These are phyloP conservation scores for Talpa occidentalis DNA, from an alignment of 2,113 vertebrate species.

Conservation along the genomic window DNA sequence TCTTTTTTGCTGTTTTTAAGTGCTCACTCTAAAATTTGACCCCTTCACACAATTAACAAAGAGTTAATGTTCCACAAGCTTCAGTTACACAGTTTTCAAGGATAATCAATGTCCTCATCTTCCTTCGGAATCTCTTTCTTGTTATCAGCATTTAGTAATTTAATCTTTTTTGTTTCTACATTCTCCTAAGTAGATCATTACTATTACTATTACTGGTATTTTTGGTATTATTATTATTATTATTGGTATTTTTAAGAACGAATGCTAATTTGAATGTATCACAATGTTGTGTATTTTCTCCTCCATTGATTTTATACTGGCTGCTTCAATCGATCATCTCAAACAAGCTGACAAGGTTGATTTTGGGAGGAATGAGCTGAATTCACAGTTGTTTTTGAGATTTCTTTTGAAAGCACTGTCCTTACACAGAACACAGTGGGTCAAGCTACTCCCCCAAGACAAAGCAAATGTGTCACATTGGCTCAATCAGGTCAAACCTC, in stretches of 20 bases:
- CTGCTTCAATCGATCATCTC: neutral
- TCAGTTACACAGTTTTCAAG: neutral
- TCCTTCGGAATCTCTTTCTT: conserved; percentile 19
- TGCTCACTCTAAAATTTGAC: neutral
- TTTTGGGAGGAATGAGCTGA: neutral
- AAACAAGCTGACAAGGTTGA: neutral
- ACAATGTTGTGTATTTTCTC: neutral
- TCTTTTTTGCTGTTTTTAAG: neutral
- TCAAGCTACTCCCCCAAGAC: neutral
- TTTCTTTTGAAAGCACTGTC: neutral
- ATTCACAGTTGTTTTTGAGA: neutral
- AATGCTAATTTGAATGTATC: neutral
- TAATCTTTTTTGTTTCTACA: neutral
- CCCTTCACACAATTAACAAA: neutral
- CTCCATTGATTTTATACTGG: neutral
- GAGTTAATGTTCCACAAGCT: no score
- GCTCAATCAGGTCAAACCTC: neutral
- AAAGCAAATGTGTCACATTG: neutral
- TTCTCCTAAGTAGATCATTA: neutral
- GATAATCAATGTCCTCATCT: neutral
- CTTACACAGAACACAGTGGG: neutral
- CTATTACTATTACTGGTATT: neutral
- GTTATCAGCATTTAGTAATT: neutral
- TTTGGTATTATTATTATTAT: neutral
- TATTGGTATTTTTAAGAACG: neutral